phyloP scores from a whole-genome alignment of 1,140 invertebrate species.

The Zaprionus tsacasi region DNA sequence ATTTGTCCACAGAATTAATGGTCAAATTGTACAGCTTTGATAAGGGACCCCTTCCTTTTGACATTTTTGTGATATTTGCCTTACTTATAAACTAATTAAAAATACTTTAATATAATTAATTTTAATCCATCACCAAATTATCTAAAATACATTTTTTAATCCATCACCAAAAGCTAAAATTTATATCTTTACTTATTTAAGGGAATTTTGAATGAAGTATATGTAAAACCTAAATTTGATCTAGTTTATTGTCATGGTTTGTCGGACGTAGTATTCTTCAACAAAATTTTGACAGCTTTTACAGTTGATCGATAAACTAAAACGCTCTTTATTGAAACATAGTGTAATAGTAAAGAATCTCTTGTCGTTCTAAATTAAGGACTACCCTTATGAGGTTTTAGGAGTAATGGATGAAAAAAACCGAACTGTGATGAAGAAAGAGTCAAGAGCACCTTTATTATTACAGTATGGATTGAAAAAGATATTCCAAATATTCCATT shows the following conservation, averaged over 20 bases:
- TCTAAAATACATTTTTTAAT: background rate
- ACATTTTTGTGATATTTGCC: conserved; percentile 26
- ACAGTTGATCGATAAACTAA: background rate
- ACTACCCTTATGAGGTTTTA: too few relatives aligned
- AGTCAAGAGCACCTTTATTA: too few relatives aligned
- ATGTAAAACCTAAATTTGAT: background rate
- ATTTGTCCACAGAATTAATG: conserved; percentile 26
- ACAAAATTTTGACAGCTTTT: background rate
- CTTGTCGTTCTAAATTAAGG: too few relatives aligned
- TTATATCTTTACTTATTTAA: background rate
- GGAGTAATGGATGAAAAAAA: too few relatives aligned
- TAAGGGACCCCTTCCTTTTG: conserved; percentile 45
- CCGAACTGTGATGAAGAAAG: too few relatives aligned
- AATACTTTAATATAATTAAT: background rate
- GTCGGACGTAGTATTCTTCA: background rate
- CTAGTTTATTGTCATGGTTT: background rate
- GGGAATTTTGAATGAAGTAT: background rate
- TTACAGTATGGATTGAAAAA: too few relatives aligned
- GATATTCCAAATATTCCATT: too few relatives aligned
- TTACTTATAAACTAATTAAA: background rate
- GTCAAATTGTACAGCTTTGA: conserved; percentile 49
- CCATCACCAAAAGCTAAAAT: background rate
- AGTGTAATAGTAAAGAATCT: too few relatives aligned
- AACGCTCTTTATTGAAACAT: too few relatives aligned
- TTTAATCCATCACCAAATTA: background rate